Percentiles rank a stretch among this genome's conserved stretches.
These are phyloP conservation scores for Oreortyx pictus DNA, from an alignment of 2,797 vertebrate genomes.

Conservation along the genomic window DNA sequence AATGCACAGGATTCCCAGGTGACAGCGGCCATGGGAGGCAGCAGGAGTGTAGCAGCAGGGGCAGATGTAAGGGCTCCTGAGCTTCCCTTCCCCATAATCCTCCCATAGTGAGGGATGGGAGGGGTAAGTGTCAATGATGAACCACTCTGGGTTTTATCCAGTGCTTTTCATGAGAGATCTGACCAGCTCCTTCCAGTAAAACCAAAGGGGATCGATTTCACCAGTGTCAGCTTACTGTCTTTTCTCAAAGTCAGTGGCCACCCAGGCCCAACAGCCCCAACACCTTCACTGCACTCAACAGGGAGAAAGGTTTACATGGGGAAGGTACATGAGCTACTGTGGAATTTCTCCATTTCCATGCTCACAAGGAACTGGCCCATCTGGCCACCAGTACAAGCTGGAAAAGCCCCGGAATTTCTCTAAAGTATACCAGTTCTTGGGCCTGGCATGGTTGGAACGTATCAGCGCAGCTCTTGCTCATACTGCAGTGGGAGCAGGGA, in stretches of 20 bases:
- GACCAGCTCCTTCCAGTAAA: not conserved
- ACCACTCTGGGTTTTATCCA: not conserved
- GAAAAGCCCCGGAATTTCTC: not conserved
- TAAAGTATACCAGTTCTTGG: not conserved
- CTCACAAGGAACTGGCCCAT: not conserved
- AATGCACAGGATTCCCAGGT: accelerated
- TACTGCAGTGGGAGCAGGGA: not conserved
- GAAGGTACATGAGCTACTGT: not conserved
- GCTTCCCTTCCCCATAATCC: not conserved
- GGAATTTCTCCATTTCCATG: not conserved
- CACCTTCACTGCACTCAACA: not conserved
- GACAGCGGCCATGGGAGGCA: not conserved
- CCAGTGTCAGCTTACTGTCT: not conserved
- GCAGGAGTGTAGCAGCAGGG: not conserved
- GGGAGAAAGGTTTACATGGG: not conserved
- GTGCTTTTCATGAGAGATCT: not conserved
- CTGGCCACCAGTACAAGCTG: not conserved
- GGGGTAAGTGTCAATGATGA: not conserved
- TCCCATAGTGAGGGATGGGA: not conserved
- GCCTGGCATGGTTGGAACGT: not conserved
- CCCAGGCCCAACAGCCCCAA: not conserved
- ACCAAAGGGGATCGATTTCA: accelerated
- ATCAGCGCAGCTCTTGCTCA: not conserved
- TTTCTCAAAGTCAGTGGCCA: not conserved
- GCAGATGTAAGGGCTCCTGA: not conserved